Percentiles rank a stretch among this genome's conserved stretches.
Conservation (phyloP, 2,888 invertebrate genomes). For the Oxystoma pomonae region DNA sequence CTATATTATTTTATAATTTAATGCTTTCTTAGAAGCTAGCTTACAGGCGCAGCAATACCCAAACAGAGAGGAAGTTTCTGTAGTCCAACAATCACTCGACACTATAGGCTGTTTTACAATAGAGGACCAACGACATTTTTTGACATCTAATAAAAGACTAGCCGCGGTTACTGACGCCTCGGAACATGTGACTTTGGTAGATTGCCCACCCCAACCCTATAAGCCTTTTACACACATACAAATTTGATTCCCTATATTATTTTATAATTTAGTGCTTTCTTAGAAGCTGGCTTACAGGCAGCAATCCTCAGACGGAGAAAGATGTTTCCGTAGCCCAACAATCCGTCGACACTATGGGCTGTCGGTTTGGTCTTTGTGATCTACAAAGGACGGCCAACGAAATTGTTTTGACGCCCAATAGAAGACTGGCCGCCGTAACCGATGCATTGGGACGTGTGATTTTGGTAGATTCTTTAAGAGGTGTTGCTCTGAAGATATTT, state of each 20-base stretch:
- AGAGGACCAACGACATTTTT: too few species aligned
- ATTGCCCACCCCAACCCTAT: too few species aligned
- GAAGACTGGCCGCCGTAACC: slow-evolving; percentile 72
- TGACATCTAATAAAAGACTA: slow-evolving; percentile 76
- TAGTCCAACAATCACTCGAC: slow-evolving; percentile 60
- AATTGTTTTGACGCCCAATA: slow-evolving; percentile 77
- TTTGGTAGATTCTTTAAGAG: slow-evolving; percentile 76
- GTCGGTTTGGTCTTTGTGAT: slow-evolving; percentile 81
- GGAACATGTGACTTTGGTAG: slow-evolving; percentile 84
- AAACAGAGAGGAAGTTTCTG: slow-evolving; percentile 44
- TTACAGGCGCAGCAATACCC: slow-evolving; percentile 50
- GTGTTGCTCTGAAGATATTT: slow-evolving; percentile 80
- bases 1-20: too few species aligned
- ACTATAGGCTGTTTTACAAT: slow-evolving; percentile 69
- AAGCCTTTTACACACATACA: too few species aligned
- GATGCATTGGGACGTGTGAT: slow-evolving; percentile 87
- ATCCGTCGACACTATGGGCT: slow-evolving; percentile 68
- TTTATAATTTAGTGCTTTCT: slow-evolving; percentile 15
- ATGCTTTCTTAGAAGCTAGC: slow-evolving; percentile 53
- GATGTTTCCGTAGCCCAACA: slow-evolving; percentile 47
- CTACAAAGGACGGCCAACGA: slow-evolving; percentile 67
- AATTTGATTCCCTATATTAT: too few species aligned
- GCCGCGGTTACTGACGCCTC: slow-evolving; percentile 81
- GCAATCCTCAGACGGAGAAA: slow-evolving; percentile 47
- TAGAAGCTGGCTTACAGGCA: slow-evolving; percentile 54